These are phyloP conservation scores for Acleris emargana DNA, from an alignment of 2,888 invertebrate genomes.

Conservation along the genomic window DNA sequence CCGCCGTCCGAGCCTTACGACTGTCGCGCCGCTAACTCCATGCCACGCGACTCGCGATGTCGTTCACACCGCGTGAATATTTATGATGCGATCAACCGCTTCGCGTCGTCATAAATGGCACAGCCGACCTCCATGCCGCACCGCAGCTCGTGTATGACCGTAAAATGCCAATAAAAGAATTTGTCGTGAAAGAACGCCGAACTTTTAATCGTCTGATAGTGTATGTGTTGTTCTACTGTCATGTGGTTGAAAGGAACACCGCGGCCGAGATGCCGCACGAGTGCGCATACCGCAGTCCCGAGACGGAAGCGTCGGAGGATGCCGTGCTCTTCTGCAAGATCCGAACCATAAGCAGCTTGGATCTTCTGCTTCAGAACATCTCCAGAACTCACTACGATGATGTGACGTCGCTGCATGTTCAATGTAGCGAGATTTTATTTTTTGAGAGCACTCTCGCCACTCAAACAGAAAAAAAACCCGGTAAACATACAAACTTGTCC, in stretches of 20 bases:
- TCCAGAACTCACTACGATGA: slow-evolving; percentile 86
- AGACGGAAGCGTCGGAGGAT: slow-evolving; percentile 80
- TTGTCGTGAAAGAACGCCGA: slow-evolving; percentile 72
- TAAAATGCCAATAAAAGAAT: slow-evolving; percentile 80
- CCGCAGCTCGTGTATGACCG: slow-evolving; percentile 60
- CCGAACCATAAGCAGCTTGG: slow-evolving; percentile 88
- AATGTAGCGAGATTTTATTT: slow-evolving; percentile 90
- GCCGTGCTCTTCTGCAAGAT: slow-evolving; percentile 87
- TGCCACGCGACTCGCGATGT: slow-evolving; percentile 79
- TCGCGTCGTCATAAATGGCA: slow-evolving; percentile 76
- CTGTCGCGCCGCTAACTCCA: slow-evolving; percentile 53
- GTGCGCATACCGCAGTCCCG: slow-evolving; percentile 87
- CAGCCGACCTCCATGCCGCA: slow-evolving; percentile 68
- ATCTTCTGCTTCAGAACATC: slow-evolving; percentile 87
- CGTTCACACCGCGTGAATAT: slow-evolving; percentile 71
- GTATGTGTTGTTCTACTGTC: slow-evolving; percentile 79
- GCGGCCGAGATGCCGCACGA: slow-evolving; percentile 85
- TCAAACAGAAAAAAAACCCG: slow-evolving; percentile 66
- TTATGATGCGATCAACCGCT: slow-evolving; percentile 76
- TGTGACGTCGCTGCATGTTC: slow-evolving; percentile 86
- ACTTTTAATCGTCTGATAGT: slow-evolving; percentile 79
- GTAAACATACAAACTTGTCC: slow-evolving; percentile 84
- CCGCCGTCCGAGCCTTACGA: slow-evolving; percentile 70
- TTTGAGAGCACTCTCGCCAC: slow-evolving; percentile 88
- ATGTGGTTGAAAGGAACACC: slow-evolving; percentile 68